These are phyloP conservation scores for Brachypteracias leptosomus DNA, from an alignment of 2,113 vertebrate genomes.

Conservation along the genomic window DNA sequence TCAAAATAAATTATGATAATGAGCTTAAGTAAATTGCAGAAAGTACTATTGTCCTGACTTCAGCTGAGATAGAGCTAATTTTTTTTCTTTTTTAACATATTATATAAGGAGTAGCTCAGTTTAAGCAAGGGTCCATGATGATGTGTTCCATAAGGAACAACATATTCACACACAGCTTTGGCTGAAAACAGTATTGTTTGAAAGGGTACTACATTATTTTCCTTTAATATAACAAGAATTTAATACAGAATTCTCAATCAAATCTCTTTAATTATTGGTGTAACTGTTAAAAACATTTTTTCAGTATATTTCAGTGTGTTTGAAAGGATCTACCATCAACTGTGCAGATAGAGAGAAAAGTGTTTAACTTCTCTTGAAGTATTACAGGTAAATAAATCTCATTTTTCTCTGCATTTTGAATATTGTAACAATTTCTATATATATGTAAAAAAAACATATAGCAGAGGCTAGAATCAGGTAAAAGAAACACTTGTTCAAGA, in stretches of 20 bases:
- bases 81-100: background rate
- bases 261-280: background rate
- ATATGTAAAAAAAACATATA: background rate
- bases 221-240: background rate
- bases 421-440: background rate
- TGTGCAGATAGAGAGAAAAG: background rate
- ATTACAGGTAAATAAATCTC: background rate
- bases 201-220: background rate
- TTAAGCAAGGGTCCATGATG: background rate
- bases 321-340: background rate
- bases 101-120: background rate
- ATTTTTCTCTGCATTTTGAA: background rate
- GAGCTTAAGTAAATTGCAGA: background rate
- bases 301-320: background rate
- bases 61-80: background rate
- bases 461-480: background rate
- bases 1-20: background rate
- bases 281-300: background rate
- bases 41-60: background rate
- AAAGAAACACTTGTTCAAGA: background rate
- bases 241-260: background rate
- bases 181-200: background rate
- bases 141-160: background rate
- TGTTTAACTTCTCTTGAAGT: background rate
- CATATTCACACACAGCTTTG: background rate